Percentiles rank a stretch among this genome's conserved stretches.
Conservation (phyloP, 1,140 invertebrate genomes). For the Subanguina moxae region DNA sequence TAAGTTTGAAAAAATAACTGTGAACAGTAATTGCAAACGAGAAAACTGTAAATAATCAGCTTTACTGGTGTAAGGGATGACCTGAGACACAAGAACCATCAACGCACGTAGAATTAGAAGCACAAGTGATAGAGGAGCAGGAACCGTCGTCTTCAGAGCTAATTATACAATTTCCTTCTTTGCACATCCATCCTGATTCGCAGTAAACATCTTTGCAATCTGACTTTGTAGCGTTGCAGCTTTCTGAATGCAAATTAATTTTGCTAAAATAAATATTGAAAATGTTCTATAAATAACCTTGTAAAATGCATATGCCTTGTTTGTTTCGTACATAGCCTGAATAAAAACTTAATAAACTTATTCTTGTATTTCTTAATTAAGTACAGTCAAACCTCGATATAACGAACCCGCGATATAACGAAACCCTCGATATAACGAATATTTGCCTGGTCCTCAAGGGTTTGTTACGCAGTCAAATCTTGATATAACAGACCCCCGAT, state of each 20-base stretch:
- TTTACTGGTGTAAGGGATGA: too few species aligned
- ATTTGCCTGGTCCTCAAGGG: too few species aligned
- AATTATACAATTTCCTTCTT: neutral
- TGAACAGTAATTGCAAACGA: too few species aligned
- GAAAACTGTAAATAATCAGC: too few species aligned
- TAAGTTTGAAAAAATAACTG: too few species aligned
- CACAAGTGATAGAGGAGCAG: conserved; percentile 12
- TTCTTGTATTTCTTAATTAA: too few species aligned
- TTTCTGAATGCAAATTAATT: neutral
- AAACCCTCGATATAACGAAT: too few species aligned
- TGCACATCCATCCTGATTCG: neutral
- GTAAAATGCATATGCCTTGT: conserved; percentile 10
- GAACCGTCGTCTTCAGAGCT: neutral
- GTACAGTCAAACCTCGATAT: too few species aligned
- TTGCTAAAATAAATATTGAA: neutral
- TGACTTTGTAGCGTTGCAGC: neutral
- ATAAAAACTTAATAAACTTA: neutral
- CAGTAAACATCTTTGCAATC: neutral
- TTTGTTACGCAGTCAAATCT: too few species aligned
- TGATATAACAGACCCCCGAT: too few species aligned
- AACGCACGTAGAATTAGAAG: conserved; percentile 16
- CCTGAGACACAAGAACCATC: conserved; percentile 17
- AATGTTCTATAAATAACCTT: conserved; percentile 1
- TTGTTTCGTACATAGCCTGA: conserved; percentile 8
- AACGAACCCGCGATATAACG: too few species aligned